These are phyloP conservation scores for Lasioglossum lativentre DNA, from an alignment of 2,888 invertebrate species.

Conservation along the genomic window DNA sequence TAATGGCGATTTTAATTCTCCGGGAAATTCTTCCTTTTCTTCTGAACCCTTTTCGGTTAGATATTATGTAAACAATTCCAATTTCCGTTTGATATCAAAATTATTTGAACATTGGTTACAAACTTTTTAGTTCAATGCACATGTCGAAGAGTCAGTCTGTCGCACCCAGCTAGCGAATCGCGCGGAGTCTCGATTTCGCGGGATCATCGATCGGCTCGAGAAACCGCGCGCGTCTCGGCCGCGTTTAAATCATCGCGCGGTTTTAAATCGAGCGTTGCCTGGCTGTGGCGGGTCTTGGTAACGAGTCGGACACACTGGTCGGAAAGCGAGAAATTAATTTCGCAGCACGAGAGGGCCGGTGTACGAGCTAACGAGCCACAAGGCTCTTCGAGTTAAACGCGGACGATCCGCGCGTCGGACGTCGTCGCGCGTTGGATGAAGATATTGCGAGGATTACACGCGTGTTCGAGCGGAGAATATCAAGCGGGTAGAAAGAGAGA, in stretches of 20 bases:
- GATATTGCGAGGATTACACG: slow-evolving; percentile 65
- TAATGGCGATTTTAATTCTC: no score
- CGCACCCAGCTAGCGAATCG: slow-evolving; percentile 6
- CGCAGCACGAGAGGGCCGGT: slow-evolving; percentile 50
- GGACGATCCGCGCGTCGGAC: slow-evolving; percentile 25
- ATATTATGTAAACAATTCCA: no score
- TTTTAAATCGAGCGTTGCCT: slow-evolving; percentile 14
- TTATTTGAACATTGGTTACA: no score
- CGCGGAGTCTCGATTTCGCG: background rate
- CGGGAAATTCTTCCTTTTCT: no score
- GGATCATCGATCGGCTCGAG: background rate
- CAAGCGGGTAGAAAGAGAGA: background rate
- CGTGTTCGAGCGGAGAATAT: slow-evolving; percentile 20
- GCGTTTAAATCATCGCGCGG: slow-evolving; percentile 2
- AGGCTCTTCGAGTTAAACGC: slow-evolving; percentile 54
- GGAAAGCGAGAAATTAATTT: slow-evolving; percentile 60
- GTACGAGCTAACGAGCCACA: slow-evolving; percentile 59
- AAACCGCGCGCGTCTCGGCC: background rate
- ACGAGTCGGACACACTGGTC: slow-evolving; percentile 49
- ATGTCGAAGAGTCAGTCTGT: background rate
- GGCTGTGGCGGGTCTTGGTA: slow-evolving; percentile 37
- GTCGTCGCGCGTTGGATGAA: slow-evolving; percentile 60
- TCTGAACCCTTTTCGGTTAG: no score
- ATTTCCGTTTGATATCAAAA: no score
- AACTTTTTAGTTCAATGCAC: no score